Evolutionary conservation across 2,888 invertebrate genomes (phyloP).

Genomic region (Sminthurinus aureus): DNA sequence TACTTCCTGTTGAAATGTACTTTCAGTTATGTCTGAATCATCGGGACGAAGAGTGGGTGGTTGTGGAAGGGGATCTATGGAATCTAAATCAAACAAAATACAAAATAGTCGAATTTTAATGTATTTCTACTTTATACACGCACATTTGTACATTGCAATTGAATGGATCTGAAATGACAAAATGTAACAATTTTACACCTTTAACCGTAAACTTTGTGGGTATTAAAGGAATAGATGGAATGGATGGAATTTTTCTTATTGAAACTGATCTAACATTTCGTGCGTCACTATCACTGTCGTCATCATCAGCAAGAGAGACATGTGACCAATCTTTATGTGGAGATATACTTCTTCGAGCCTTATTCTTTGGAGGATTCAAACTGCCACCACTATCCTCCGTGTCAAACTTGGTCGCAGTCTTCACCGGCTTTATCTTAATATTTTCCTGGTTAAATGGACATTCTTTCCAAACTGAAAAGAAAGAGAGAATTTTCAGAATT

Average conservation of each 20-base stretch:
- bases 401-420: not conserved
- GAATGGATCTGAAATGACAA: not conserved
- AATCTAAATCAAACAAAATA: not conserved
- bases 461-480: not conserved
- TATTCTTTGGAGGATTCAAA: not conserved
- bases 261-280: no score
- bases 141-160: no score
- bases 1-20: no score
- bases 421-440: not conserved
- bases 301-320: no score
- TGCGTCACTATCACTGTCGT: no score
- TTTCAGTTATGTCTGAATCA: no score
- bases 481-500: not conserved
- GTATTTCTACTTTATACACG: no score
- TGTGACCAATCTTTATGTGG: no score
- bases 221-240: not conserved
- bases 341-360: no score
- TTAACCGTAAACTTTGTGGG: not conserved
- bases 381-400: slow-evolving; percentile 11
- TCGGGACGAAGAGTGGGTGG: no score
- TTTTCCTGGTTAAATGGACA: not conserved
- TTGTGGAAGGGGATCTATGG: no score
- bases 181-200: not conserved
- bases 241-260: no score
- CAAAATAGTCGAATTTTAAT: not conserved